phyloP scores from a whole-genome alignment of 53 echinoderm and acorn worm species.

The Antedon mediterranea region DNA sequence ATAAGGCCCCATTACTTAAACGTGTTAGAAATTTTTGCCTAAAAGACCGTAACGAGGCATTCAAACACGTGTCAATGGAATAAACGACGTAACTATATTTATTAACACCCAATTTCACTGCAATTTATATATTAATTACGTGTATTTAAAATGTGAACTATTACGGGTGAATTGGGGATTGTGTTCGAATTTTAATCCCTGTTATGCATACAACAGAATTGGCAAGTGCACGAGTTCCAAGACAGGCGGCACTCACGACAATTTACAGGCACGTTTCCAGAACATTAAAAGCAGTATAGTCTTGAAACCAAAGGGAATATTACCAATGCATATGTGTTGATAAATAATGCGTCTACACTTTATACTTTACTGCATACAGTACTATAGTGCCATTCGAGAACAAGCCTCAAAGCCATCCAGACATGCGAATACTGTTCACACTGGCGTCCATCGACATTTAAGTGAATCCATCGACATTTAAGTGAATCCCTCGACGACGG shows the following conservation, averaged over 20 bases:
- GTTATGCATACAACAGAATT: neutral
- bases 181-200: neutral
- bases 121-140: neutral
- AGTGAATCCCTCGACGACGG: no score
- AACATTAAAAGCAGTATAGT: no score
- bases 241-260: neutral
- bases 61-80: neutral
- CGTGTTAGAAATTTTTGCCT: neutral
- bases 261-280: neutral
- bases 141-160: neutral
- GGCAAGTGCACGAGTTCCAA: neutral
- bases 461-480: no score
- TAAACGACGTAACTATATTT: neutral
- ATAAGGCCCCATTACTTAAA: neutral
- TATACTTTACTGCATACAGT: no score
- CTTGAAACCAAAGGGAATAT: no score
- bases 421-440: no score
- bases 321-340: no score
- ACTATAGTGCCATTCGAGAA: no score
- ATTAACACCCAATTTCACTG: slow-evolving; percentile 1
- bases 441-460: no score
- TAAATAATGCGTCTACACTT: no score
- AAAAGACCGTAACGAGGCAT: neutral
- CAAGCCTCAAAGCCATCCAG: no score
- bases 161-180: neutral